Percentiles rank a stretch among this genome's conserved stretches.
phyloP scores from a whole-genome alignment of 2,888 invertebrate genomes.

The Liposcelis brunnea region DNA sequence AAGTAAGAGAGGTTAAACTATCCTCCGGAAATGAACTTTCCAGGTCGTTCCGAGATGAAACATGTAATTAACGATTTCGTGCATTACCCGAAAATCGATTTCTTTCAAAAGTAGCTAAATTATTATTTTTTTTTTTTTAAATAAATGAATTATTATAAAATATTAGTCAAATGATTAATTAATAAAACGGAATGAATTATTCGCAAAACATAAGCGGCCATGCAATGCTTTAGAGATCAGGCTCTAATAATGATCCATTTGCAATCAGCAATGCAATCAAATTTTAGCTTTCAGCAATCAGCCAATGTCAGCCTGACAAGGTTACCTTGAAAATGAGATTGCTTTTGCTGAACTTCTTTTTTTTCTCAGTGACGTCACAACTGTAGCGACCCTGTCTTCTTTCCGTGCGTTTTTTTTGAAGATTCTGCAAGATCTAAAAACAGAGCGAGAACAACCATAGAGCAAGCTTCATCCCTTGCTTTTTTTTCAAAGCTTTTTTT shows the following conservation, averaged over 20 bases:
- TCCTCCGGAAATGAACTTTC: neutral
- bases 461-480: constrained; percentile 30
- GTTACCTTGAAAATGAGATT: constrained; percentile 98
- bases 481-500: too few species aligned
- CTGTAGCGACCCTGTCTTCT: constrained; percentile 81
- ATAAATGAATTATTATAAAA: too few species aligned
- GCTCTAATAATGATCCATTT: constrained; percentile 19
- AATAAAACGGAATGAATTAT: constrained; percentile 1
- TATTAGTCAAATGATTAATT: too few species aligned
- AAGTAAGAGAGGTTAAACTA: constrained; percentile 3
- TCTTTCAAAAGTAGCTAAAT: too few species aligned
- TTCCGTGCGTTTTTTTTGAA: constrained; percentile 97
- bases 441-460: constrained; percentile 72
- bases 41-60: too few species aligned
- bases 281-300: constrained; percentile 2
- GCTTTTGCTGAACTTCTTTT: constrained; percentile 92
- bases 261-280: constrained; percentile 17
- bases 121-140: too few species aligned
- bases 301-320: constrained; percentile 7
- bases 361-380: constrained; percentile 74
- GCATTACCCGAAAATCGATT: too few species aligned
- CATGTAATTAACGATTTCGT: too few species aligned
- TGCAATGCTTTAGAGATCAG: neutral
- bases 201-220: constrained; percentile 7
- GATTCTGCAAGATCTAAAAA: constrained; percentile 98